Evolutionary conservation across 2,113 vertebrate species (phyloP).

Genomic region (Neolamprologus caudopunctatus): DNA sequence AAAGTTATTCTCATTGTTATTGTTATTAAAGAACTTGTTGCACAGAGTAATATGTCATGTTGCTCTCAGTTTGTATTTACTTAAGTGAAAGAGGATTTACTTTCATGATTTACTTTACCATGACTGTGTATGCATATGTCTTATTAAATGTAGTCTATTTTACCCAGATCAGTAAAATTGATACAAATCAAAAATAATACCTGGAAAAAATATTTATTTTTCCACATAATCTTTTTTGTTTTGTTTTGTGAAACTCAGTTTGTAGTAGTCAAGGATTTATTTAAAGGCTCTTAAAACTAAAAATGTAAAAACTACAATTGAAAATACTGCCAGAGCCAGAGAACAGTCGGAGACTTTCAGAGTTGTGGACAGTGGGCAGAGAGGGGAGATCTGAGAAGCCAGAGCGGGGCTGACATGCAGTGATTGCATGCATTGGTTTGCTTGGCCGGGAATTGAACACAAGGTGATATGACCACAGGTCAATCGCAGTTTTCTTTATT

Average conservation of each 20-base stretch:
- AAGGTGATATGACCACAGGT: neutral
- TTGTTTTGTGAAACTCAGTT: neutral
- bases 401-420: neutral
- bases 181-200: neutral
- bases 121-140: neutral
- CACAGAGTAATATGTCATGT: neutral
- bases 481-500: neutral
- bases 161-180: neutral
- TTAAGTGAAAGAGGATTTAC: neutral
- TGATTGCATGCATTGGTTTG: neutral
- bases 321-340: neutral
- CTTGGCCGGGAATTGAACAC: fast-evolving
- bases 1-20: neutral
- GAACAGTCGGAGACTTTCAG: neutral
- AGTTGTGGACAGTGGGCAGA: neutral
- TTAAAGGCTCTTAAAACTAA: neutral
- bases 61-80: neutral
- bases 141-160: neutral
- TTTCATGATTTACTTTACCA: neutral
- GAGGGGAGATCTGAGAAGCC: neutral
- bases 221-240: neutral
- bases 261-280: neutral
- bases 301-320: neutral
- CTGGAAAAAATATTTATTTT: neutral
- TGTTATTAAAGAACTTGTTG: neutral